A percentile compares a stretch with the other conserved stretches of the same genome.
Conservation (phyloP, 2,797 vertebrate genomes). For the Pangasius sanitwongsei region DNA sequence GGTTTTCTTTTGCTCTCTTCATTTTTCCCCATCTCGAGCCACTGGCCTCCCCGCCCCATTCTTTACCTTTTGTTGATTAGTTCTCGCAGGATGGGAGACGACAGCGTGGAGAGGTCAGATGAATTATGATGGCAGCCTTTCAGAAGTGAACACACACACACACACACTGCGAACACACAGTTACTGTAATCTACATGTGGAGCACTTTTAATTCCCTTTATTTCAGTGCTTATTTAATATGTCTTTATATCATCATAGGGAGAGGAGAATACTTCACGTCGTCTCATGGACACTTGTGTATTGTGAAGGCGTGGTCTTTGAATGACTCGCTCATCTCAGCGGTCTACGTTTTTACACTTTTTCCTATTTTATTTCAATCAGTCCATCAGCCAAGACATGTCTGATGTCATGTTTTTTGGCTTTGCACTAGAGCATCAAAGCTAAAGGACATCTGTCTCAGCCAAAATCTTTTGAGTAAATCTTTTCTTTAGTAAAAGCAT, state of each 20-base stretch:
- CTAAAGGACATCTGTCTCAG: neutral
- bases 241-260: neutral
- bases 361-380: neutral
- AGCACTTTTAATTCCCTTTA: slow-evolving; percentile 28
- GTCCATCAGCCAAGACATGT: neutral
- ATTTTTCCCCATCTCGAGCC: slow-evolving; percentile 67
- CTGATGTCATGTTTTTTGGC: too few species aligned
- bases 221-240: slow-evolving; percentile 12
- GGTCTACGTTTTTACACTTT: neutral
- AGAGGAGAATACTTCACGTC: slow-evolving; percentile 20
- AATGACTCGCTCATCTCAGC: neutral
- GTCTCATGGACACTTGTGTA: neutral
- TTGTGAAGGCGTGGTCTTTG: neutral
- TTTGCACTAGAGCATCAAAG: neutral
- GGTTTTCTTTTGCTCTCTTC: slow-evolving; percentile 65
- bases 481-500: too few species aligned
- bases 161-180: slow-evolving; percentile 14
- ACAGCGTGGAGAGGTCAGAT: slow-evolving; percentile 52
- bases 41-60: slow-evolving; percentile 57
- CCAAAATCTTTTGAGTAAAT: neutral
- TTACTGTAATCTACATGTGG: slow-evolving; percentile 50
- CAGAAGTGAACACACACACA: slow-evolving; percentile 36
- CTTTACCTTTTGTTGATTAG: slow-evolving; percentile 63
- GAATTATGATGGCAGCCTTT: slow-evolving; percentile 60
- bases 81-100: slow-evolving; percentile 59